Evolutionary conservation across 2,113 vertebrate species (phyloP).

Genomic region (Progne subis): DNA sequence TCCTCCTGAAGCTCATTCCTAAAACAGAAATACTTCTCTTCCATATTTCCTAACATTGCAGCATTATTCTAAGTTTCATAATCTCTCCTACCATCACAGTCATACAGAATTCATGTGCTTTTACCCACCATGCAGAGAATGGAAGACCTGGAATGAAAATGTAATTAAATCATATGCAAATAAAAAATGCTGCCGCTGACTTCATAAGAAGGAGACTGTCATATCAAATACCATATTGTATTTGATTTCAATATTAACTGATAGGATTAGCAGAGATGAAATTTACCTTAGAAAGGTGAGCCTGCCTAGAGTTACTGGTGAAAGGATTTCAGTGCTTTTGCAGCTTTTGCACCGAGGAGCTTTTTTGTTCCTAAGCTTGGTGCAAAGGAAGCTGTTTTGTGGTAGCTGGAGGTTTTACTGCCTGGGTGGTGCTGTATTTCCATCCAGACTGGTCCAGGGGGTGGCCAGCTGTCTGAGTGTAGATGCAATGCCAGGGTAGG

Average conservation of each 20-base stretch:
- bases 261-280: slow-evolving; percentile 73
- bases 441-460: background rate
- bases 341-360: slow-evolving; percentile 7
- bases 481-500: background rate
- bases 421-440: background rate
- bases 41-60: background rate
- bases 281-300: slow-evolving; percentile 72
- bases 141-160: slow-evolving; percentile 47
- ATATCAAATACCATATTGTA: slow-evolving; percentile 61
- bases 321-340: slow-evolving; percentile 16
- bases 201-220: slow-evolving; percentile 59
- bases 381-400: background rate
- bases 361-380: background rate
- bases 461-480: background rate
- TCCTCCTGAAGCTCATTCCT: background rate
- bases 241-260: slow-evolving; percentile 77
- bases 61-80: slow-evolving; percentile 11
- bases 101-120: slow-evolving; percentile 40
- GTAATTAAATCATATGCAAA: slow-evolving; percentile 72
- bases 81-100: background rate
- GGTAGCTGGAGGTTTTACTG: background rate
- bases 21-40: background rate
- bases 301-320: slow-evolving; percentile 30
- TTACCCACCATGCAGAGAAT: background rate
- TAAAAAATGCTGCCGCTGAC: slow-evolving; percentile 48